These are phyloP conservation scores for Papilio dardanus DNA, from an alignment of 1,140 invertebrate species.

Conservation along the genomic window DNA sequence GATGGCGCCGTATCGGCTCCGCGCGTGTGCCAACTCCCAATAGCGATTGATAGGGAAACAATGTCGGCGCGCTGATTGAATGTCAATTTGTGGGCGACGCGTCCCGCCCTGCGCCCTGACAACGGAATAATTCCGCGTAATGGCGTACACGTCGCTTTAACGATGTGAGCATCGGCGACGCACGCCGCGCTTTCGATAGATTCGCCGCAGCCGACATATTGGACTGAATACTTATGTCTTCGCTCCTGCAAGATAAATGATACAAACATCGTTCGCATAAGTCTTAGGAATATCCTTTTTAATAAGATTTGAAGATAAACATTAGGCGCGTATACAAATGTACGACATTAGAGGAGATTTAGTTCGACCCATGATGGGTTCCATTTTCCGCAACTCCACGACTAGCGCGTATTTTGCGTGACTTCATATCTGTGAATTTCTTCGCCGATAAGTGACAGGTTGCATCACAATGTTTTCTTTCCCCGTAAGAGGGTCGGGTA, in stretches of 20 bases:
- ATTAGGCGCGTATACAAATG: not conserved
- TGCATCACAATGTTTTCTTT: too few species aligned
- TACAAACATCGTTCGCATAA: not conserved
- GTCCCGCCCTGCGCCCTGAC: constrained; percentile 49
- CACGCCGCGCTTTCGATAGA: constrained; percentile 37
- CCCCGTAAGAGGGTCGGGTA: too few species aligned
- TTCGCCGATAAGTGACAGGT: too few species aligned
- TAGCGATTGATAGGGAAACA: constrained; percentile 81
- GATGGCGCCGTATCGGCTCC: constrained; percentile 77
- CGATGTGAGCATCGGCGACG: constrained; percentile 55
- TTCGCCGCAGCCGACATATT: constrained; percentile 23
- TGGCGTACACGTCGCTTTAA: constrained; percentile 71
- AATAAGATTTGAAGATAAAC: not conserved
- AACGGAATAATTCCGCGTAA: constrained; percentile 62
- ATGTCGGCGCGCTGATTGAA: constrained; percentile 79
- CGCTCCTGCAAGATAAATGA: constrained; percentile 27
- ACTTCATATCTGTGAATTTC: too few species aligned
- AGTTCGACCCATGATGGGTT: too few species aligned
- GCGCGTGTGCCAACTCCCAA: constrained; percentile 73
- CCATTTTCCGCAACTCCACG: too few species aligned
- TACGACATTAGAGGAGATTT: not conserved
- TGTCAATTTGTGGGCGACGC: constrained; percentile 72
- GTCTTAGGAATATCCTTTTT: not conserved
- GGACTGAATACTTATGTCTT: constrained; percentile 42
- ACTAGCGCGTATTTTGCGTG: too few species aligned